These are phyloP conservation scores for Gandaritis pyraliata DNA, from an alignment of 2,888 invertebrate genomes.

Conservation along the genomic window DNA sequence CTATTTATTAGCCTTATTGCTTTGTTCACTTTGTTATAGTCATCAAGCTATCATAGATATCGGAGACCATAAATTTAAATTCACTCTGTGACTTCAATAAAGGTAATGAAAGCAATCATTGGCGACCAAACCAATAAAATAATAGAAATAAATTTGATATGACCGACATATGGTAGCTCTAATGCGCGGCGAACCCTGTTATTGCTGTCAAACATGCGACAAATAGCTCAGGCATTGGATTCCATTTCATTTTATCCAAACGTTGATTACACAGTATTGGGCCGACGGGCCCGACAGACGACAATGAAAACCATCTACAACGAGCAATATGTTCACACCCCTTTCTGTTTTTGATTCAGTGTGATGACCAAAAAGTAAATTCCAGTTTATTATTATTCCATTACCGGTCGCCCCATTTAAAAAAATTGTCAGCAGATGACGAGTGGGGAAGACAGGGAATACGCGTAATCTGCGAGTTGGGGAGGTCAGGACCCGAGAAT, in stretches of 20 bases:
- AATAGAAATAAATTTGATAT: conserved; percentile 85
- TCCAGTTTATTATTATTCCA: conserved; percentile 85
- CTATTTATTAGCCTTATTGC: conserved; percentile 79
- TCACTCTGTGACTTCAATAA: conserved; percentile 82
- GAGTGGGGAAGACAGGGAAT: conserved; percentile 62
- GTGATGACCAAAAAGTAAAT: conserved; percentile 83
- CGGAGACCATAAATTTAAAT: conserved; percentile 80
- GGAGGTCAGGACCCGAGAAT: conserved; percentile 73
- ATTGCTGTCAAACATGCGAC: conserved; percentile 84
- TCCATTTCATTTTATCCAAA: conserved; percentile 77
- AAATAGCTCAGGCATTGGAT: conserved; percentile 75
- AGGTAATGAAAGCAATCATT: conserved; percentile 83
- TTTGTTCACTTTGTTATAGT: conserved; percentile 78
- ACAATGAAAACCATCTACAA: conserved; percentile 79
- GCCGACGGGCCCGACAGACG: conserved; percentile 73
- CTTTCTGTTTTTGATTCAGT: conserved; percentile 79
- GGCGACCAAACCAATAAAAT: conserved; percentile 80
- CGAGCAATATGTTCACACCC: conserved; percentile 82
- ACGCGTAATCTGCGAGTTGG: conserved; percentile 68
- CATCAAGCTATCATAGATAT: conserved; percentile 79
- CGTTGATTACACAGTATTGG: conserved; percentile 83
- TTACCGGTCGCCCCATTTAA: conserved; percentile 80
- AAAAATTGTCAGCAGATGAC: conserved; percentile 83
- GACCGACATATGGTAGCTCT: conserved; percentile 82
- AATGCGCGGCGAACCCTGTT: conserved; percentile 81